Conservation (phyloP, 2,888 invertebrate species). For the Chalcis sispes region DNA sequence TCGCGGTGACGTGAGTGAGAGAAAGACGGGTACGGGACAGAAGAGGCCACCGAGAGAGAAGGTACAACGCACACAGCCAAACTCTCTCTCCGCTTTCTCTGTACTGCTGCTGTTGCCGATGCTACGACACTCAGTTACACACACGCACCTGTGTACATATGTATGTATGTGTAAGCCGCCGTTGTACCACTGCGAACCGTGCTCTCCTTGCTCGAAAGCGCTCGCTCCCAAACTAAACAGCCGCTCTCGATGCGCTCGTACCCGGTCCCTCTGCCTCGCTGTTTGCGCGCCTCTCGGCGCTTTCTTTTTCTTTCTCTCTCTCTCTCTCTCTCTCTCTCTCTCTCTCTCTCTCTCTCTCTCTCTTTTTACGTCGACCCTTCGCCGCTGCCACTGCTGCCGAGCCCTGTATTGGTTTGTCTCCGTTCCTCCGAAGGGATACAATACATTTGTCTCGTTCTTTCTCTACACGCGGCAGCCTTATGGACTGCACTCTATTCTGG, state of each 20-base stretch:
- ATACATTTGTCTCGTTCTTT: constrained; percentile 23
- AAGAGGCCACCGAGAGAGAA: constrained; percentile 13
- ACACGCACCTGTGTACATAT: too few species aligned
- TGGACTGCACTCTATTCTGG: not conserved
- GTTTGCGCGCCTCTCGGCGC: not conserved
- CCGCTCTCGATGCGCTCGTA: constrained; percentile 27
- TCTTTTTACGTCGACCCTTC: constrained; percentile 40
- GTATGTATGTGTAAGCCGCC: not conserved
- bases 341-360: not conserved
- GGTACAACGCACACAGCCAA: not conserved
- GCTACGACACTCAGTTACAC: too few species aligned
- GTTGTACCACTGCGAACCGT: constrained; percentile 46
- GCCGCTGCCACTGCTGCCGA: not conserved
- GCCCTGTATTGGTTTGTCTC: not conserved
- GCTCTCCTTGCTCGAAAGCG: constrained; percentile 46
- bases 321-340: constrained; percentile 2
- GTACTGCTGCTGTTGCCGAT: not conserved
- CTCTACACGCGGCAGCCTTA: not conserved
- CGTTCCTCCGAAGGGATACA: constrained; percentile 39
- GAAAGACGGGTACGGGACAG: constrained; percentile 5
- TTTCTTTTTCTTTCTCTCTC: constrained; percentile 5
- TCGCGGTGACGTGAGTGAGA: not conserved
- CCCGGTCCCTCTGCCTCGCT: constrained; percentile 18
- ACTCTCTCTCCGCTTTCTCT: constrained; percentile 25
- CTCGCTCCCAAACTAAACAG: constrained; percentile 51